Base-by-base conservation (phyloP, 2,888 invertebrate genomes). In the Campopleginae sp. region DNA sequence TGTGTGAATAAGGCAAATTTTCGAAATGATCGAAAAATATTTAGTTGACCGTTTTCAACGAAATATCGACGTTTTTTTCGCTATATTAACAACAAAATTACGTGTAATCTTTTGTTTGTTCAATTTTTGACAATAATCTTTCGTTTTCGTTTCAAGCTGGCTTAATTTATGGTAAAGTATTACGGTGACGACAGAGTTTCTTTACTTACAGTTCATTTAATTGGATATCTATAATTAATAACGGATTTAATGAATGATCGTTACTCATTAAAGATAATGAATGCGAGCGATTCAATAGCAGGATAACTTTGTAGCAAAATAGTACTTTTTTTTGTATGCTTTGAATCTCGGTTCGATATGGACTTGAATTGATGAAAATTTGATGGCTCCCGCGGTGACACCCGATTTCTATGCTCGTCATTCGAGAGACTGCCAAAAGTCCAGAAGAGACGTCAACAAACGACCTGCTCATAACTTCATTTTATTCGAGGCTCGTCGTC, bases 391-490 rank as follows among this genome's bases (percentile, higher is more conserved):
- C 8, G n/a, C n/a, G n/a, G n/a, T 27, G 38, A 2, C 8, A 71
- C 14, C 42, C 46, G 58, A 66, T 75, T 76, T 84, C 46, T 74
- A 54, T 78, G 48, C 31, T 70, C 76, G 82, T 71, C 80, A 85
- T 71, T 68, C 46, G 80, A 71, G 80, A 72, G 82, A 85, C 75
- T 86, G 85, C 85, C 85, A 70, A 68, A 70, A 31, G 80, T 82
- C 85, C 85, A 85, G 80, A 58, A 12, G 31, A 31, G 46, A 75
- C 51, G 42, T 46, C 46, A 68, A 68, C 68, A 74, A 68, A 48
- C 44, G 54, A 27, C 19, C 42, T 46, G 61, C 58, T 80, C 71
- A n/a, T 19, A 79, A 72, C 71, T 71, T 80, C 33, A 79, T 63
- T 71, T 46, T 48, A 6, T 63, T 79, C 68, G 54, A n/a, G n/a